Evolutionary conservation across 2,113 vertebrate species (phyloP), one percentile per base, ranked within the genome.

Genomic region (Haemorhous mexicanus): DNA sequence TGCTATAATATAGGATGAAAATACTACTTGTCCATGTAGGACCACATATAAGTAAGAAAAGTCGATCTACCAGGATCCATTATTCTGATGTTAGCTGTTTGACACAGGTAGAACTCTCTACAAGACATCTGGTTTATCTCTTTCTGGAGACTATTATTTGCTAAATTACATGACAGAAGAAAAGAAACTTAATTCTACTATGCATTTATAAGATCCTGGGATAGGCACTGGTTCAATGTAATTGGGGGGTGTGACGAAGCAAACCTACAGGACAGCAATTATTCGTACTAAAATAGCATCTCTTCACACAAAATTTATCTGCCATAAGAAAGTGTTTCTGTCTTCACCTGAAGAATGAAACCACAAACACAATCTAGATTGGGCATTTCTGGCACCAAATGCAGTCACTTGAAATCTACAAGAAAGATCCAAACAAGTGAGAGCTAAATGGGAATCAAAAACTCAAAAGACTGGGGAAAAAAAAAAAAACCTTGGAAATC

Each of bases 141-240:
- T 82, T 79, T 89, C 80, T 62, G 44, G 30, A 95, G 50, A 84
- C 62, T 91, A n/a, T 47, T 91, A 85, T 84, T 96, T 93, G 73
- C 53, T 96, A 91, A 96, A 93, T 93, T 93, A 92, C 77, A 80
- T 76, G 85, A 77, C 69, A 96, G 79, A 94, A 70, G 10, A 41
- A 93, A 87, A 82, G 39, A 87, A 94, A 86, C 19, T 73, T 70
- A 84, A 91, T 89, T 75, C 59, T 95, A 30, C 39, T 64, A 26
- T 20, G 5, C 64, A 76, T 89, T 90, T 80, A 93, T 58, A 72
- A 97, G 92, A 96, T 91, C 75, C 67, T 46, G 33, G n/a, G 24
- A 66, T 39, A 81, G 55, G 56, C 50, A 73, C 15, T 37, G 47
- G 79, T 74, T 84, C 44, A 11, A 11, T 47, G 13, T 46, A 90